A percentile compares a stretch with the other conserved stretches of the same genome.
phyloP scores from a whole-genome alignment of 2,888 invertebrate species.

The Parapristionchus giblindavisi region DNA sequence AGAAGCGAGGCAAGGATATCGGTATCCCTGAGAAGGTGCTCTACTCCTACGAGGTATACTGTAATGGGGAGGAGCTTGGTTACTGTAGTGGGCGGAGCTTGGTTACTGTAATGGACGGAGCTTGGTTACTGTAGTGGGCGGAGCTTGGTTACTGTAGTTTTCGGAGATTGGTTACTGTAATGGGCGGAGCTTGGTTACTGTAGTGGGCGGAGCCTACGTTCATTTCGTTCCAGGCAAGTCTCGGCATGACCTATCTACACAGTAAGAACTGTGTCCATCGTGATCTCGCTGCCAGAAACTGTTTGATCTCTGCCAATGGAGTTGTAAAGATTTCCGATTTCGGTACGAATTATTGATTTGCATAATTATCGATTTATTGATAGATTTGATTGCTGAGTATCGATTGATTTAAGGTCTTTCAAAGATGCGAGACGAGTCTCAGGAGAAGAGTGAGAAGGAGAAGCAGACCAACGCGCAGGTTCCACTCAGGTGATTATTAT shows the following conservation, averaged over 20 bases:
- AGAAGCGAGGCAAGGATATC: constrained; percentile 37
- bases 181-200: too few species aligned
- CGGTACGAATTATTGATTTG: constrained; percentile 28
- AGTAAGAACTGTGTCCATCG: constrained; percentile 85
- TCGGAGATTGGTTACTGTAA: too few species aligned
- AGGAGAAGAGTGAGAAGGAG: neutral
- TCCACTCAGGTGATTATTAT: constrained; percentile 13
- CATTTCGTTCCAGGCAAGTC: constrained; percentile 74
- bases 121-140: too few species aligned
- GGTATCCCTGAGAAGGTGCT: constrained; percentile 35
- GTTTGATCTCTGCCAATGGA: constrained; percentile 73
- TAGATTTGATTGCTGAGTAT: neutral
- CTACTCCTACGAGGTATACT: constrained; percentile 20
- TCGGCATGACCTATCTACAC: constrained; percentile 85
- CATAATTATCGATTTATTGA: neutral
- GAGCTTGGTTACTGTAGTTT: too few species aligned
- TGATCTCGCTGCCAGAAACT: constrained; percentile 86
- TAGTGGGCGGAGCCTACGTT: too few species aligned
- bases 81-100: too few species aligned
- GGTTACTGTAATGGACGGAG: too few species aligned
- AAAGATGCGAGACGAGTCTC: neutral
- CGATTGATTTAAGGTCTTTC: constrained; percentile 7
- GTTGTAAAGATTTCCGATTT: constrained; percentile 52
- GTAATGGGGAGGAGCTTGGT: too few species aligned
- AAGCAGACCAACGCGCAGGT: neutral